Conservation (phyloP, 2,888 invertebrate species). For the Sicus ferrugineus region DNA sequence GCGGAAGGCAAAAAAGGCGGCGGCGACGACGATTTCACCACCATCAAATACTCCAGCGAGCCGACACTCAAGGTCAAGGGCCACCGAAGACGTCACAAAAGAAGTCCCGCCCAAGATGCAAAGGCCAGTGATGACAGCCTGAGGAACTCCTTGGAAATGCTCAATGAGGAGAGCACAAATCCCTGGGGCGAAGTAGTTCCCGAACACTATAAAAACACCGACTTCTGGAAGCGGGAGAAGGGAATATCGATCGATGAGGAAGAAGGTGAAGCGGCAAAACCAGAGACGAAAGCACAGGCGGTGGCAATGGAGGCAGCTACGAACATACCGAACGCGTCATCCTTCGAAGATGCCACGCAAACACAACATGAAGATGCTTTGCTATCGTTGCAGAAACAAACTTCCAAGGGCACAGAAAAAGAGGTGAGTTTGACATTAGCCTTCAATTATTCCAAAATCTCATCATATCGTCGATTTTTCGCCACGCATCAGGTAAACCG, state of each 20-base stretch:
- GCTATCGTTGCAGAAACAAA: slow-evolving; percentile 49
- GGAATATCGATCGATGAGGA: slow-evolving; percentile 62
- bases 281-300: slow-evolving; percentile 26
- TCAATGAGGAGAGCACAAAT: slow-evolving; percentile 58
- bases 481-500: slow-evolving; percentile 39
- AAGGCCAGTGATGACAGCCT: slow-evolving; percentile 41
- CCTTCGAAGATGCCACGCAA: slow-evolving; percentile 62
- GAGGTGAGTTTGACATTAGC: slow-evolving; percentile 49
- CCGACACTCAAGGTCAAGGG: slow-evolving; percentile 54
- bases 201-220: slow-evolving; percentile 60
- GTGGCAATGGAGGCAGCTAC: slow-evolving; percentile 45
- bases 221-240: slow-evolving; percentile 62
- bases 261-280: slow-evolving; percentile 48
- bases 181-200: slow-evolving; percentile 63
- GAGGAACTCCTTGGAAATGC: slow-evolving; percentile 54
- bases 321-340: slow-evolving; percentile 56
- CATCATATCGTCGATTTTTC: background rate
- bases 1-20: slow-evolving; percentile 55
- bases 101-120: slow-evolving; percentile 59
- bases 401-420: slow-evolving; percentile 47
- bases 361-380: slow-evolving; percentile 59
- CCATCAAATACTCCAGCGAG: slow-evolving; percentile 60
- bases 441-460: background rate
- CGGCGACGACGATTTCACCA: slow-evolving; percentile 55
- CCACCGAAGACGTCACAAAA: slow-evolving; percentile 57